phyloP scores from a whole-genome alignment of 2,888 invertebrate genomes.

The Celastrina argiolus region DNA sequence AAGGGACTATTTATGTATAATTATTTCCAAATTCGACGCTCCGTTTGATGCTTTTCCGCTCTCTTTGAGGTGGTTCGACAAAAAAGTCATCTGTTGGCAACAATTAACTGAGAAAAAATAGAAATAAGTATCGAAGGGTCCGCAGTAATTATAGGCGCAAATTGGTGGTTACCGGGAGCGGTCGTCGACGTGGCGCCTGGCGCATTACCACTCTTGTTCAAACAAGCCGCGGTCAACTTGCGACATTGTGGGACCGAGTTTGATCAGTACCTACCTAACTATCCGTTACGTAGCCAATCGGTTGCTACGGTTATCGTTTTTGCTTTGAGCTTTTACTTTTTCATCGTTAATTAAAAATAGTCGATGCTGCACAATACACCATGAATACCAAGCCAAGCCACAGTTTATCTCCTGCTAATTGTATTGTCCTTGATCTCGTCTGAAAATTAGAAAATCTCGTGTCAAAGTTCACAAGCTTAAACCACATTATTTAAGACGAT shows the following conservation, averaged over 20 bases:
- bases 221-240: neutral
- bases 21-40: conserved; percentile 78
- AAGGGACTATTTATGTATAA: conserved; percentile 79
- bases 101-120: conserved; percentile 75
- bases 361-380: too few species aligned
- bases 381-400: too few species aligned
- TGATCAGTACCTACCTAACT: neutral
- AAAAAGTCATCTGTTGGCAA: conserved; percentile 78
- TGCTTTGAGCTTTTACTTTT: neutral
- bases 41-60: conserved; percentile 78
- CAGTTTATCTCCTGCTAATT: neutral
- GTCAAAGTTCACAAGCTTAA: neutral
- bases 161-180: conserved; percentile 73
- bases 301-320: neutral
- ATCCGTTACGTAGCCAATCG: conserved; percentile 2
- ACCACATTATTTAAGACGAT: neutral
- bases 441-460: neutral
- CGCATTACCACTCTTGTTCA: conserved; percentile 45
- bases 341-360: too few species aligned
- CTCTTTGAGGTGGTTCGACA: conserved; percentile 76
- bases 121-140: conserved; percentile 78
- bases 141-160: conserved; percentile 77
- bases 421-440: neutral
- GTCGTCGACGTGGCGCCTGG: conserved; percentile 66
- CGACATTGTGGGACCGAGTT: neutral